Conservation (phyloP, 2,888 invertebrate genomes). For the Oligia strigilis region DNA sequence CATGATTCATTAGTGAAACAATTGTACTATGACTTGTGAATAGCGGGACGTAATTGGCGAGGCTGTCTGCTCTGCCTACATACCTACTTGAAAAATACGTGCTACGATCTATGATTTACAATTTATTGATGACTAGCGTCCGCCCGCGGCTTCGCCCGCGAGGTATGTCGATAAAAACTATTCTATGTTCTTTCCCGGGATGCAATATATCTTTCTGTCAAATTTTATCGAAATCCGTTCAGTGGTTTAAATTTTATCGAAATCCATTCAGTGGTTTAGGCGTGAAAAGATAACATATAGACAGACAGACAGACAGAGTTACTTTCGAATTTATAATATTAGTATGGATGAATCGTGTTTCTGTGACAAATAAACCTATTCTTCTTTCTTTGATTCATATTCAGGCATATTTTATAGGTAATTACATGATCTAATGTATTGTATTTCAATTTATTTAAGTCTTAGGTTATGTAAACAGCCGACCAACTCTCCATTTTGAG, state of each 20-base stretch:
- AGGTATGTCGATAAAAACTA: too few relatives aligned
- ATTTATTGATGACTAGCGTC: background rate
- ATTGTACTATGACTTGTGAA: constrained; percentile 38
- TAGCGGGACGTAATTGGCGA: constrained; percentile 23
- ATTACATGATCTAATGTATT: background rate
- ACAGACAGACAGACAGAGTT: too few relatives aligned
- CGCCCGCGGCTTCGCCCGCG: too few relatives aligned
- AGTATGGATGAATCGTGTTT: too few relatives aligned
- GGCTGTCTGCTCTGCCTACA: constrained; percentile 34
- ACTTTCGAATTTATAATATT: too few relatives aligned
- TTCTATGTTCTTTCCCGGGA: too few relatives aligned
- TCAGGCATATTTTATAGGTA: background rate
- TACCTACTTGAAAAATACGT: constrained; percentile 14
- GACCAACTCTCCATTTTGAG: constrained; percentile 3
- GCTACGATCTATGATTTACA: constrained; percentile 1
- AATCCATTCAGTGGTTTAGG: too few relatives aligned
- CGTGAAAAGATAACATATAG: too few relatives aligned
- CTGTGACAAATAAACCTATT: too few relatives aligned
- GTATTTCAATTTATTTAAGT: background rate
- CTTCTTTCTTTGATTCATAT: background rate
- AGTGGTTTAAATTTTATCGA: too few relatives aligned
- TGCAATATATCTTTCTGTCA: too few relatives aligned
- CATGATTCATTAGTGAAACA: constrained; percentile 57
- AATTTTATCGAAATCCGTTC: too few relatives aligned
- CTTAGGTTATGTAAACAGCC: constrained; percentile 4